Conservation (phyloP, 2,113 vertebrate genomes). For the Oxyura jamaicensis region DNA sequence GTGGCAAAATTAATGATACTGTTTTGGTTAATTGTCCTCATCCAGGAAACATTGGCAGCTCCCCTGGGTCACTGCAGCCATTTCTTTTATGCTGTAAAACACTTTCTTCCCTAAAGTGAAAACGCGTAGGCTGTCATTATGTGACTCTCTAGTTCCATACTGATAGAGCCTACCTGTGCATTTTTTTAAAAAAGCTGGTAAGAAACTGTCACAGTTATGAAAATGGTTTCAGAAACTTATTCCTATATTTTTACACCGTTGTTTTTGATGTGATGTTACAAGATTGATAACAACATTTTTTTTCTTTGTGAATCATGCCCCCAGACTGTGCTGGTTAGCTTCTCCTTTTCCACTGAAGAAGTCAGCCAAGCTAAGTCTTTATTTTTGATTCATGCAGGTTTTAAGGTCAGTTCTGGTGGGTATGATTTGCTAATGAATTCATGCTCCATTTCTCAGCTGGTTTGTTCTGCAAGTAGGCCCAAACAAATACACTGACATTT, state of each 20-base stretch:
- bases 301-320: not conserved
- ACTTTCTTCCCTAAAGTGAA: conserved; percentile 8
- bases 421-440: conserved; percentile 48
- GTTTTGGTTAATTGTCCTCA: conserved; percentile 51
- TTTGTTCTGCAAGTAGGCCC: conserved; percentile 31
- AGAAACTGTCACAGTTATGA: not conserved
- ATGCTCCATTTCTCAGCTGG: conserved; percentile 51
- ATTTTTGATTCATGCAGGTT: conserved; percentile 37
- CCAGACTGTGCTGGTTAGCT: not conserved
- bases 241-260: not conserved
- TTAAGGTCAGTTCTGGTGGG: conserved; percentile 45
- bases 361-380: not conserved
- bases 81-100: conserved; percentile 34
- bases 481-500: conserved; percentile 14
- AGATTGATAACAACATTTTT: not conserved
- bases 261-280: not conserved
- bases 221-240: not conserved
- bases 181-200: not conserved
- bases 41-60: not conserved
- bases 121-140: not conserved
- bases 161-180: not conserved
- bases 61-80: conserved; percentile 2
- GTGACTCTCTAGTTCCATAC: not conserved
- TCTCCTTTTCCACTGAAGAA: not conserved
- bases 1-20: conserved; percentile 50